phyloP scores from a whole-genome alignment of 2,113 vertebrate genomes.

The Pangasianodon hypophthalmus region DNA sequence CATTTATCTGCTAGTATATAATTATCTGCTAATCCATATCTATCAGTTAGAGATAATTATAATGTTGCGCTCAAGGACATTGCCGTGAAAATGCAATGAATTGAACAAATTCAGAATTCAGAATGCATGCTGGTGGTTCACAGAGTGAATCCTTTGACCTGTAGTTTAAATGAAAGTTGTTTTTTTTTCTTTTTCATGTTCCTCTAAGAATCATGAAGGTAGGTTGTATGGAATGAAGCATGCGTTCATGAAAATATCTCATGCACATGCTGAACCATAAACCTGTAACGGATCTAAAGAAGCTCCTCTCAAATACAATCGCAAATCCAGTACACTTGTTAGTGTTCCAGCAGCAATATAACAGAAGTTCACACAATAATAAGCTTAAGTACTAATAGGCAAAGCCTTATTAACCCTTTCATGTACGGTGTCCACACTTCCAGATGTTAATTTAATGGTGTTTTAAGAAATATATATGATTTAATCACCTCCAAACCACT shows the following conservation, averaged over 20 bases:
- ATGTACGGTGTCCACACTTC: background rate
- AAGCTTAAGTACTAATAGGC: background rate
- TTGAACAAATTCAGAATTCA: background rate
- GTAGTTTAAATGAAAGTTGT: background rate
- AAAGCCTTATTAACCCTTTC: background rate
- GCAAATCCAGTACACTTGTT: background rate
- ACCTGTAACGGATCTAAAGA: background rate
- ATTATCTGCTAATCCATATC: slow-evolving; percentile 4
- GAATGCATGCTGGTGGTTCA: background rate
- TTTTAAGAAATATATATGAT: background rate
- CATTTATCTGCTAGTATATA: background rate
- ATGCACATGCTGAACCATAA: background rate
- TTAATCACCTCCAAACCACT: background rate
- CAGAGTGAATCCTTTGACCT: background rate
- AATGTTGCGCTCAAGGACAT: background rate
- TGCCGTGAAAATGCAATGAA: background rate
- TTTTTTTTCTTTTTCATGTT: background rate
- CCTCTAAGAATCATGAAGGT: background rate
- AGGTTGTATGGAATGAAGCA: background rate
- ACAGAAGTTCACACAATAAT: background rate
- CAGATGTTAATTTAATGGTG: background rate
- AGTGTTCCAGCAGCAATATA: background rate
- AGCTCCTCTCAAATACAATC: background rate
- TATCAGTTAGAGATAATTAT: background rate
- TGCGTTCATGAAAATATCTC: background rate